Base-by-base conservation (phyloP, 2,888 invertebrate genomes). In the Pseudococcus viburni region DNA sequence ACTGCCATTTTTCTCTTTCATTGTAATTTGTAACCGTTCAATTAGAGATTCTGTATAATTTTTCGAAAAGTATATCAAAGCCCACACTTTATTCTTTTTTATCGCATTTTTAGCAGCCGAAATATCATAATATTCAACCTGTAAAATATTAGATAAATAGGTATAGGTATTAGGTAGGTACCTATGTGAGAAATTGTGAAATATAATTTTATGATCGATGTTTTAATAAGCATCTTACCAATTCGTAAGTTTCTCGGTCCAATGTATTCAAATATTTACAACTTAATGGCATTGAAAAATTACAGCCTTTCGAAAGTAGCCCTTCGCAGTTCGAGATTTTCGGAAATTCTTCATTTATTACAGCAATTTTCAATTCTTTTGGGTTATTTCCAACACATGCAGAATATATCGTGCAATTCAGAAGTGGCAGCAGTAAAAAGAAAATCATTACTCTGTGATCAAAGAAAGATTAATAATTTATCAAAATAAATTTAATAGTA, bases 361-460 rank as follows among this genome's bases (percentile, higher is more conserved):
- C 94, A 0, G 95, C 96, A 68, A 98, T 91, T 85, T 94, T 94
- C 0, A 98, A 92, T 22, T 95, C 95, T 8, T 93, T 92, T 0
- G 97, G 97, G 91, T 96, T 95, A 91, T 96, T 96, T 17, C 97
- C 97, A 90, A 97, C 96, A 26, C 97, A 95, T 83, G 96, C 92
- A 91, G 97, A 97, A 93, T 97, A 98, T 80, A 98, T 92, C 46
- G 97, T 92, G 91, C 96, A 96, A 93, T 98, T 97, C 6, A 95
- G 93, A 3, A 96, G 94, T 0, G 98, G 98, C 85, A 98, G 93
- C 9, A 96, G 95, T 89, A 33, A 33, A 33, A 33, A 33, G 26
- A 33, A 33, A 3, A 97, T 94, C 90, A 98, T 95, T 92, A 98
- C 46, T 46, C 26, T 33, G 26, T n/a, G n/a, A n/a, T n/a, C n/a